Base-by-base conservation (phyloP, 2,888 invertebrate genomes). In the Dendrolimus houi region DNA sequence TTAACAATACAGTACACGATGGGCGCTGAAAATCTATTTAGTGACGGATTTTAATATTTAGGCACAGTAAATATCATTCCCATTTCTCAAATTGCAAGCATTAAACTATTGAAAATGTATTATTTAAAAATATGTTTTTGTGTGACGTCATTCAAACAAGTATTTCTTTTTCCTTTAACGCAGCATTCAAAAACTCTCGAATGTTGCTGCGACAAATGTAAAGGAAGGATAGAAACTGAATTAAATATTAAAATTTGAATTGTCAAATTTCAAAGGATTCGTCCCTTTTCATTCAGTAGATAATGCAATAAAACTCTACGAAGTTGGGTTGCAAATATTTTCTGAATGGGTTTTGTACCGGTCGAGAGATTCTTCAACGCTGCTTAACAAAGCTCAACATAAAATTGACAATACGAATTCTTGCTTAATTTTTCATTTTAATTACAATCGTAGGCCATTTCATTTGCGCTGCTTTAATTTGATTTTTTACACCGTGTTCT, bases 251-350 rank as follows among this genome's bases (percentile, higher is more conserved):
- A 29, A 29, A 29, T 29, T 29, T 29, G 29, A 29, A 29, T 29
- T 29, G 29, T 29, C 6, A 29, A 29, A 29, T 29, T 29, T 29
- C 6, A 29, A 29, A 29, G 29, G 29, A 6, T 29, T 29, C 29
- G 29, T 29, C 29, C 3, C 29, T 29, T 29, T 29, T 29, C 6
- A 29, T 29, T 29, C 29, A 29, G 29, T 59, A 74, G 71, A 74
- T 75, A 77, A 79, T 68, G 65, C 71, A 76, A 77, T 78, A 73
- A 75, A 79, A 75, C 69, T 77, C 75, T 58, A 55, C 57, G 60
- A 67, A 68, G 61, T 61, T 70, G 57, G 52, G 56, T 59, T 58
- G 59, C 63, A 60, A 63, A 63, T 62, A 66, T 68, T 67, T 70
- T 61, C 62, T 63, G 60, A 56, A 54, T 47, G 66, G 69, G 67